Evolutionary conservation across 53 echinoderm and acorn worm genomes (phyloP).

Genomic region (Astropecten irregularis): DNA sequence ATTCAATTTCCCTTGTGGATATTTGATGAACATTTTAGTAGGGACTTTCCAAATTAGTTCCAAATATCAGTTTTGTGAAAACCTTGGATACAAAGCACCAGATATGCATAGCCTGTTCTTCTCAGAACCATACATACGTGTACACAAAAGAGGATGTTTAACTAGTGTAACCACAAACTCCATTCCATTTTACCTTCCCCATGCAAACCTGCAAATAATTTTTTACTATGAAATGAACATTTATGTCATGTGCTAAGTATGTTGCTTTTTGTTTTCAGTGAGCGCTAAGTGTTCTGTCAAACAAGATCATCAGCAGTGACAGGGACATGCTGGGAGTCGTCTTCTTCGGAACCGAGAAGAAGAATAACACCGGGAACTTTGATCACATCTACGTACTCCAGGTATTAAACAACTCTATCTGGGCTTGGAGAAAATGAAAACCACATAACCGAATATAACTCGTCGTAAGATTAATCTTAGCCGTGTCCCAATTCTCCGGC

Average conservation of each 20-base stretch:
- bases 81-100: too few relatives aligned
- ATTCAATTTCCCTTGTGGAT: not conserved
- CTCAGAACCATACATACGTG: too few relatives aligned
- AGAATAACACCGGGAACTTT: slow-evolving; percentile 84
- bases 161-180: too few relatives aligned
- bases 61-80: too few relatives aligned
- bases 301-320: slow-evolving; percentile 98
- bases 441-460: not conserved
- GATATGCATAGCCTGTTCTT: too few relatives aligned
- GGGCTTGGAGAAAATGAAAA: not conserved
- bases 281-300: slow-evolving; percentile 85
- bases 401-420: slow-evolving; percentile 39
- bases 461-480: too few relatives aligned
- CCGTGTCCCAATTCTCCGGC: too few relatives aligned
- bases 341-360: slow-evolving; percentile 87
- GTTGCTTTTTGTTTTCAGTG: slow-evolving; percentile 66
- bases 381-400: slow-evolving; percentile 87
- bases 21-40: too few relatives aligned
- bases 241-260: not conserved
- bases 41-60: too few relatives aligned
- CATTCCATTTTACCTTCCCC: too few relatives aligned
- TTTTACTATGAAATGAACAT: not conserved
- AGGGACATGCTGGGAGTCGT: slow-evolving; percentile 88
- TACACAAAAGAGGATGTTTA: too few relatives aligned
- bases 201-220: not conserved